phyloP scores from a whole-genome alignment of 2,113 vertebrate species.

The Neopipo cinnamomea region DNA sequence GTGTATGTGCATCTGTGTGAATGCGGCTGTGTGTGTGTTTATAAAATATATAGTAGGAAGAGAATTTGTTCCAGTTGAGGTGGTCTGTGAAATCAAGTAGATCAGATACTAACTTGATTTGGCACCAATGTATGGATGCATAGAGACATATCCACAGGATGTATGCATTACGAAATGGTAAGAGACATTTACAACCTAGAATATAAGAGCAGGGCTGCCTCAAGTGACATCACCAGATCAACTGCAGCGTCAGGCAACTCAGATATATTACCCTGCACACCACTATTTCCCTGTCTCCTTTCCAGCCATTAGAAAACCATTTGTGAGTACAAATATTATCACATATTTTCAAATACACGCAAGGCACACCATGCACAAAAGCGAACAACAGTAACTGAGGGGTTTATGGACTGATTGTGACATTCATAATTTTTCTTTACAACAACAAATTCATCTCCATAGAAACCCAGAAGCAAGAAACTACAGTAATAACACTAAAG shows the following conservation, averaged over 20 bases:
- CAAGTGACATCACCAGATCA: conserved; percentile 81
- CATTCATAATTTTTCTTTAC: conserved; percentile 39
- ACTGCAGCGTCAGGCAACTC: conserved; percentile 72
- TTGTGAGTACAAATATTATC: neutral
- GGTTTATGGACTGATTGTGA: neutral
- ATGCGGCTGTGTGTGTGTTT: neutral
- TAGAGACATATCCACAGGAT: conserved; percentile 67
- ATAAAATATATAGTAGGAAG: conserved; percentile 33
- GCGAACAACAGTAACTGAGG: neutral
- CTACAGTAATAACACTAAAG: conserved; percentile 59
- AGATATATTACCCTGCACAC: conserved; percentile 69
- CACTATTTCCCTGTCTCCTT: conserved; percentile 42
- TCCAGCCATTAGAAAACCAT: conserved; percentile 48
- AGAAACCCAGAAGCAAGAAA: conserved; percentile 52
- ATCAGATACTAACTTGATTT: conserved; percentile 70
- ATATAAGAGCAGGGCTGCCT: conserved; percentile 75
- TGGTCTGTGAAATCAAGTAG: conserved; percentile 71
- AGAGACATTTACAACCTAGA: conserved; percentile 79
- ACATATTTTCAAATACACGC: conserved; percentile 15
- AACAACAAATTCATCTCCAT: conserved; percentile 61
- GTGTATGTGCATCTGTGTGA: neutral
- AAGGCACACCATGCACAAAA: neutral
- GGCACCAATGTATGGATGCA: conserved; percentile 72
- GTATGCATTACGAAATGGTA: conserved; percentile 73
- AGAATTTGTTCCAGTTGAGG: conserved; percentile 60